Evolutionary conservation across 2,797 vertebrate genomes (phyloP).

Genomic region (Rhinella marina): DNA sequence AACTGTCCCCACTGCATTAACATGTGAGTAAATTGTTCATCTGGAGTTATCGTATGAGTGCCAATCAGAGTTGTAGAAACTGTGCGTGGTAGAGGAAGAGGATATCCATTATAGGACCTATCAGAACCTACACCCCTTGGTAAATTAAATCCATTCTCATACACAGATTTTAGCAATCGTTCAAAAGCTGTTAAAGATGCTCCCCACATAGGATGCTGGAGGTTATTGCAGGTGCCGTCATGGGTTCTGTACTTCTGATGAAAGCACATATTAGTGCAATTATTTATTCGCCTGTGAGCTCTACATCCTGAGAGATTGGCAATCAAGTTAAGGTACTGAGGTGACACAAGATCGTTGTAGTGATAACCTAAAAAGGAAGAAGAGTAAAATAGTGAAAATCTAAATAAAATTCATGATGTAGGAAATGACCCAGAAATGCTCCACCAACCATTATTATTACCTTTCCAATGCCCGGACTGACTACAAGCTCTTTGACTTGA

Average conservation of each 20-base stretch:
- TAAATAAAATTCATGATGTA: not conserved
- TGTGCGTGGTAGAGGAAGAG: conserved; percentile 87
- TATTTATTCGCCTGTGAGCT: conserved; percentile 91
- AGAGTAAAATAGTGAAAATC: not conserved
- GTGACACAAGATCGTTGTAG: conserved; percentile 97
- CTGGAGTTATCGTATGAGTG: conserved; percentile 89
- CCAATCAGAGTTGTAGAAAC: conserved; percentile 92
- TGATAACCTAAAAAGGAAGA: conserved; percentile 84
- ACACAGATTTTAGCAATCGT: conserved; percentile 90
- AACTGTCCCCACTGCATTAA: conserved; percentile 99
- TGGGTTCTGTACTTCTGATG: conserved; percentile 96
- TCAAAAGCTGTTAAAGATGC: conserved; percentile 95
- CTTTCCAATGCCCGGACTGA: not conserved
- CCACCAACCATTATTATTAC: not conserved
- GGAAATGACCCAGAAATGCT: not conserved
- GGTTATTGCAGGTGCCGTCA: conserved; percentile 97
- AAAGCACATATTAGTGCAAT: conserved; percentile 98
- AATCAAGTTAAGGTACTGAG: conserved; percentile 92
- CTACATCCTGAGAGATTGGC: conserved; percentile 96
- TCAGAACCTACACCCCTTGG: conserved; percentile 83
- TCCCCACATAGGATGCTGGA: conserved; percentile 98
- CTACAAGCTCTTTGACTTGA: too few relatives aligned
- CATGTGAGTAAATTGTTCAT: conserved; percentile 94
- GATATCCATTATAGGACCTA: conserved; percentile 80
- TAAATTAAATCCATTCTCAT: conserved; percentile 96